A percentile compares a stretch with the other conserved stretches of the same genome.
These are phyloP conservation scores for Nemurella pictetii DNA, from an alignment of 2,888 invertebrate genomes.

Conservation along the genomic window DNA sequence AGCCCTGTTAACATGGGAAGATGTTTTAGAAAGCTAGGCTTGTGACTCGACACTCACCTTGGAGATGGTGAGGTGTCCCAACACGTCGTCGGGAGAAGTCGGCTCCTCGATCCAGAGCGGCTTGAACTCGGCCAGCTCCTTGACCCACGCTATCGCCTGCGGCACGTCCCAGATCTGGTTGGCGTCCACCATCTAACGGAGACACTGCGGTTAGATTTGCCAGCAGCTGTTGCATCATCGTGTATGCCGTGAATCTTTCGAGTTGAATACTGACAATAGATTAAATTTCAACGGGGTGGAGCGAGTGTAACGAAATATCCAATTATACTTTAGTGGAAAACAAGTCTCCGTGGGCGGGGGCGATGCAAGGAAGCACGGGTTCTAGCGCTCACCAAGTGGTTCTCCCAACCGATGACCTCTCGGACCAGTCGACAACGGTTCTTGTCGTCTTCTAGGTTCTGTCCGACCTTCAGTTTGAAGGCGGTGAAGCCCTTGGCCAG, in stretches of 20 bases:
- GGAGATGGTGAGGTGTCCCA: conserved; percentile 82
- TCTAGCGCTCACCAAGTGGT: conserved; percentile 72
- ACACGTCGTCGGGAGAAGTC: conserved; percentile 86
- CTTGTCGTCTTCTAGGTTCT: conserved; percentile 74
- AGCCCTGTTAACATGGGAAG: no score
- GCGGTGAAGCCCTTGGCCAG: conserved; percentile 74
- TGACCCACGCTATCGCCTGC: conserved; percentile 86
- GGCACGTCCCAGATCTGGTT: conserved; percentile 88
- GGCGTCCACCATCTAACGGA: conserved; percentile 78
- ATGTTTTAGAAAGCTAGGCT: no score
- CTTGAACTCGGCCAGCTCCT: conserved; percentile 70
- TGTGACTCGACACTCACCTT: no score
- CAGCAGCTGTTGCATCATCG: no score
- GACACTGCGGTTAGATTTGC: no score
- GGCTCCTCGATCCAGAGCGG: conserved; percentile 92
- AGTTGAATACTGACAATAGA: no score
- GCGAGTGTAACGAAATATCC: no score
- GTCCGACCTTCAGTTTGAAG: conserved; percentile 92
- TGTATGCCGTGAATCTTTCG: no score
- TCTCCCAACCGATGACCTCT: conserved; percentile 74
- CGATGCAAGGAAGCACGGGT: no score
- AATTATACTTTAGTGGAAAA: no score
- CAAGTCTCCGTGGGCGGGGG: no score
- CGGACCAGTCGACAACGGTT: conserved; percentile 73
- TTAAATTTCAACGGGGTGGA: no score